Evolutionary conservation across 2,888 invertebrate species (phyloP).

Genomic region (Nycteola revayana): DNA sequence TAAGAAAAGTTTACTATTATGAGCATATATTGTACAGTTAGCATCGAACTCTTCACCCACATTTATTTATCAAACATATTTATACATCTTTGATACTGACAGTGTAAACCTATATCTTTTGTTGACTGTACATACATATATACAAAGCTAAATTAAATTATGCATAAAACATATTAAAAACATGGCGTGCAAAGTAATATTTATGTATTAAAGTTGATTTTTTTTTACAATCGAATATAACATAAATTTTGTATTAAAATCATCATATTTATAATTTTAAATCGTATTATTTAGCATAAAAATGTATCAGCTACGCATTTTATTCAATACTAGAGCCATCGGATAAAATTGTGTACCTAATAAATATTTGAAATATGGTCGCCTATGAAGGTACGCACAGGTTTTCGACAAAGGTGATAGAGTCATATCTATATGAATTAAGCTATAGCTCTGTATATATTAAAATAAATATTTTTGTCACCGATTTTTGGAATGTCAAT

Average conservation of each 20-base stretch:
- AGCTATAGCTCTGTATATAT: slow-evolving; percentile 52
- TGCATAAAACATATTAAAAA: too few relatives aligned
- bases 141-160: too few relatives aligned
- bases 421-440: slow-evolving; percentile 54
- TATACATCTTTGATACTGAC: too few relatives aligned
- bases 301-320: slow-evolving; percentile 14
- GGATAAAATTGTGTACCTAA: slow-evolving; percentile 35
- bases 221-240: background rate
- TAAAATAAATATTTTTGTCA: slow-evolving; percentile 35
- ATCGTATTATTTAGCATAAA: too few relatives aligned
- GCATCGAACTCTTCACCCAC: too few relatives aligned
- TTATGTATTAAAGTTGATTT: too few relatives aligned
- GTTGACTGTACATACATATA: too few relatives aligned
- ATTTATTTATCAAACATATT: too few relatives aligned
- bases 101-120: too few relatives aligned
- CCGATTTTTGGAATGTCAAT: slow-evolving; percentile 28
- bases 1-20: too few relatives aligned
- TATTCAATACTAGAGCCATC: slow-evolving; percentile 48
- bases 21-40: too few relatives aligned
- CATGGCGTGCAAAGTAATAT: too few relatives aligned
- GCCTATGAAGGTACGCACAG: slow-evolving; percentile 37
- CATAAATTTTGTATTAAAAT: slow-evolving; percentile 41
- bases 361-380: slow-evolving; percentile 52
- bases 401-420: slow-evolving; percentile 51
- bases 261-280: background rate